Evolutionary conservation across 2,113 vertebrate species (phyloP).

Genomic region (Tychaedon coryphoeus): DNA sequence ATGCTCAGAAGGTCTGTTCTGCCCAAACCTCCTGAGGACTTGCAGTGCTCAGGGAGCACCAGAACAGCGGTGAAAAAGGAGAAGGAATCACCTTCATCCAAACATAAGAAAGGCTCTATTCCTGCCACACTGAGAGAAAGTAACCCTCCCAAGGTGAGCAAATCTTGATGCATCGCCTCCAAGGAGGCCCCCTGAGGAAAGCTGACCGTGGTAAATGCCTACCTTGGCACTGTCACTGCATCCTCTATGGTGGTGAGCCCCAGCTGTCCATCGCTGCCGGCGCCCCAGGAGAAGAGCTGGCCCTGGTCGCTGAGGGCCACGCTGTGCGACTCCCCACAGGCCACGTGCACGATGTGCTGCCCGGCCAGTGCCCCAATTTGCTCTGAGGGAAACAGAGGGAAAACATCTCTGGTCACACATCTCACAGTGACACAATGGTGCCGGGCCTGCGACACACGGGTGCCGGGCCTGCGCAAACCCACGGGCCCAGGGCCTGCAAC

Average conservation of each 20-base stretch:
- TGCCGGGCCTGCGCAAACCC: too few relatives aligned
- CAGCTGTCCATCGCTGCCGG: conserved; percentile 87
- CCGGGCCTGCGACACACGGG: too few relatives aligned
- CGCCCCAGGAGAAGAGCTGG: conserved; percentile 93
- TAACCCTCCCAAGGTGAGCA: not conserved
- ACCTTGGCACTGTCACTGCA: conserved; percentile 88
- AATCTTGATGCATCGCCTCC: not conserved
- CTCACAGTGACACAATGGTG: not conserved
- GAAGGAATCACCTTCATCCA: not conserved
- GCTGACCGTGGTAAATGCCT: not conserved
- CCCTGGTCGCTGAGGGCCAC: conserved; percentile 90
- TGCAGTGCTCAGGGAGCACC: not conserved
- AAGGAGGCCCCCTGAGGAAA: not conserved
- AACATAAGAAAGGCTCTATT: fast-evolving
- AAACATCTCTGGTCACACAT: not conserved
- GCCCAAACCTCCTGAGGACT: not conserved
- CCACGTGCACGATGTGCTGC: conserved; percentile 87
- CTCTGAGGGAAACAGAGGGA: conserved; percentile 73
- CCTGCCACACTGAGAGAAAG: not conserved
- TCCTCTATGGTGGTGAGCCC: conserved; percentile 85
- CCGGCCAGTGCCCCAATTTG: conserved; percentile 86
- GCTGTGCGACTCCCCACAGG: conserved; percentile 87
- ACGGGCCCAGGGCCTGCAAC: too few relatives aligned
- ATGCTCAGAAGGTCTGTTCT: not conserved
- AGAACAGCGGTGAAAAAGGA: not conserved